phyloP scores from a whole-genome alignment of 2,113 vertebrate genomes.

The Rhea americana region DNA sequence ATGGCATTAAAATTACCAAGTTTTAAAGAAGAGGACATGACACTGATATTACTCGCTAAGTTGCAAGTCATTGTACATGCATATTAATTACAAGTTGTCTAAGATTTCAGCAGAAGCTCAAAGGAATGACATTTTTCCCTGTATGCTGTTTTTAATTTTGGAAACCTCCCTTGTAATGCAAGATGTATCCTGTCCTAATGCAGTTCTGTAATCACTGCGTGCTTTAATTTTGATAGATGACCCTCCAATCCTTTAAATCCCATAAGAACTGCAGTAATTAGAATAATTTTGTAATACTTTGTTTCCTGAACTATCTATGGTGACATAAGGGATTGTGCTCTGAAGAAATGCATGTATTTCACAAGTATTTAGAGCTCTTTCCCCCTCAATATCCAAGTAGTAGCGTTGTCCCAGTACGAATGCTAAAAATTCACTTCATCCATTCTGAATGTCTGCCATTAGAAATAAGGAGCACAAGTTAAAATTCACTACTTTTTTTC shows the following conservation, averaged over 20 bases:
- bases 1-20: constrained; percentile 63
- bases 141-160: constrained; percentile 56
- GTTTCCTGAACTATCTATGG: constrained; percentile 33
- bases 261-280: constrained; percentile 36
- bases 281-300: constrained; percentile 29
- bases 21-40: constrained; percentile 43
- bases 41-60: constrained; percentile 39
- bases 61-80: constrained; percentile 46
- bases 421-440: not conserved
- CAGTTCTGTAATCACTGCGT: constrained; percentile 30
- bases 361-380: not conserved
- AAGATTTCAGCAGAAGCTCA: constrained; percentile 35
- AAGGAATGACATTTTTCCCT: constrained; percentile 20
- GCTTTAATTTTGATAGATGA: constrained; percentile 68
- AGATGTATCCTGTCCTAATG: constrained; percentile 8
- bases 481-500: not conserved
- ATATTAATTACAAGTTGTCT: constrained; percentile 63
- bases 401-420: not conserved
- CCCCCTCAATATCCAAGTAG: not conserved
- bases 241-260: constrained; percentile 48
- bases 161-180: constrained; percentile 27
- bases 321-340: not conserved
- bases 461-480: not conserved
- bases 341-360: not conserved
- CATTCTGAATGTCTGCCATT: not conserved